Conservation (phyloP, 2,888 invertebrate genomes). For the Campoplex nolae region DNA sequence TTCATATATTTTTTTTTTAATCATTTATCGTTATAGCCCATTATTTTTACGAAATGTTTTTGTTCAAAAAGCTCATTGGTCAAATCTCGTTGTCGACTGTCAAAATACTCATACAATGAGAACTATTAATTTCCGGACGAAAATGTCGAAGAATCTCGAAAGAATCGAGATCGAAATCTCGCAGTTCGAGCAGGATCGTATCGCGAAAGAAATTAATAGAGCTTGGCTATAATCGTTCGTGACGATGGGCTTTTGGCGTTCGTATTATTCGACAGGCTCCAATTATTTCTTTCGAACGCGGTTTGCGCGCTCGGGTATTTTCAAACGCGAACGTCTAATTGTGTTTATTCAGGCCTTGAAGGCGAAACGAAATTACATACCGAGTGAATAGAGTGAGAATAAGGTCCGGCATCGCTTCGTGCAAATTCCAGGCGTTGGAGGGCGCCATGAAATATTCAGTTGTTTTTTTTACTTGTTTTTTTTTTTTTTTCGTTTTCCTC, state of each 20-base stretch:
- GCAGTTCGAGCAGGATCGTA: constrained; percentile 59
- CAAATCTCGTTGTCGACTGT: background rate
- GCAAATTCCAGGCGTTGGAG: background rate
- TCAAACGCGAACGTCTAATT: constrained; percentile 15
- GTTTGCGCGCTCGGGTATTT: constrained; percentile 67
- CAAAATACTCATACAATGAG: background rate
- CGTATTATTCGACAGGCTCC: constrained; percentile 78
- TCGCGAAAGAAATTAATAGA: constrained; percentile 76
- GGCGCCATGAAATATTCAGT: background rate
- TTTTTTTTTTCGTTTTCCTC: constrained; percentile 1
- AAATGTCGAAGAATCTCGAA: background rate
- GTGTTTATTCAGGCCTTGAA: background rate
- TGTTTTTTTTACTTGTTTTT: constrained; percentile 50
- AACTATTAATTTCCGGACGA: background rate
- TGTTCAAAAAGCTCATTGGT: background rate
- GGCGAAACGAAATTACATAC: background rate
- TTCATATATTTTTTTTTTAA: too few species aligned
- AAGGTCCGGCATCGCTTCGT: background rate
- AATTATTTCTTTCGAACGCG: constrained; percentile 76
- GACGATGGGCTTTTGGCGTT: constrained; percentile 64
- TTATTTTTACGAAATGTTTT: background rate
- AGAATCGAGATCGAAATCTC: background rate
- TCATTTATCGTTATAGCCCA: background rate
- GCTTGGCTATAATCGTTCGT: constrained; percentile 71
- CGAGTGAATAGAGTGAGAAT: background rate